Conservation (phyloP, 1,140 invertebrate species). For the Bilobella aurantiaca region DNA sequence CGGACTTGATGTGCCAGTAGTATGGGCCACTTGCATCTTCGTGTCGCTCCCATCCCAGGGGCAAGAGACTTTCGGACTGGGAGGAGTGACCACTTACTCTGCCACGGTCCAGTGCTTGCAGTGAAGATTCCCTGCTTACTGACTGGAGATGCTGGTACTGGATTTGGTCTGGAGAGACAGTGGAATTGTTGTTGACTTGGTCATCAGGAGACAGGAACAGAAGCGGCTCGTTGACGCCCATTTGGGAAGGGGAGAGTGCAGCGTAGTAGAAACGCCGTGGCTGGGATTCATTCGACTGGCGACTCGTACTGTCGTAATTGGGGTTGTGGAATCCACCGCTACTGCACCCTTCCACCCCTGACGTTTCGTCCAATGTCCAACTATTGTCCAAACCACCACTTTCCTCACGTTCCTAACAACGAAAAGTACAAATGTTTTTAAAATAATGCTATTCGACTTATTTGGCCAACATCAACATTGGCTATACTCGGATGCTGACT, state of each 20-base stretch:
- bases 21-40: slow-evolving; percentile 63
- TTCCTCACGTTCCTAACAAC: too few species aligned
- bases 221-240: slow-evolving; percentile 33
- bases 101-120: slow-evolving; percentile 9
- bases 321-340: slow-evolving; percentile 29
- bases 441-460: too few species aligned
- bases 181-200: slow-evolving; percentile 27
- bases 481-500: too few species aligned
- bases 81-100: slow-evolving; percentile 9
- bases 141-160: not conserved
- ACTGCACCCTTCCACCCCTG: too few species aligned
- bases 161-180: not conserved
- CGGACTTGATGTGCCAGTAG: slow-evolving; percentile 97
- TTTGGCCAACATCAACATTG: too few species aligned
- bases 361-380: too few species aligned
- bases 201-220: slow-evolving; percentile 34
- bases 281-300: too few species aligned
- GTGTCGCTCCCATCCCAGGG: slow-evolving; percentile 89
- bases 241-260: slow-evolving; percentile 27
- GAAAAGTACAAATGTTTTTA: too few species aligned
- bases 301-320: slow-evolving; percentile 27
- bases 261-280: slow-evolving; percentile 35
- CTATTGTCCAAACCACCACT: too few species aligned
- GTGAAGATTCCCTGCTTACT: not conserved
- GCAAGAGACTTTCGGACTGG: too few species aligned